phyloP scores from a whole-genome alignment of 2,113 vertebrate genomes.

The Antechinus stuartii region DNA sequence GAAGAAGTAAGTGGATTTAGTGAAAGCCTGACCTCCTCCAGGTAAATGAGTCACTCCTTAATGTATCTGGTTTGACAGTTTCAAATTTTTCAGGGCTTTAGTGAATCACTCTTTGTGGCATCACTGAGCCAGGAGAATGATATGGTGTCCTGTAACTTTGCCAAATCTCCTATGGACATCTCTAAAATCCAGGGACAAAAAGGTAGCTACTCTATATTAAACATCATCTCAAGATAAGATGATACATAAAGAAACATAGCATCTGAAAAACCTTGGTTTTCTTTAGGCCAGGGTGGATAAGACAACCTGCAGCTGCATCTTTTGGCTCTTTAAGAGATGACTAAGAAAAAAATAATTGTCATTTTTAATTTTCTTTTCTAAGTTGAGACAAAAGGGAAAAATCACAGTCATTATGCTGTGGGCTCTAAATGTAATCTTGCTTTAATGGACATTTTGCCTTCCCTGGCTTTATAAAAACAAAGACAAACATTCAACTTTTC shows the following conservation, averaged over 20 bases:
- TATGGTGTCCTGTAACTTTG: not conserved
- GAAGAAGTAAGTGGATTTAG: conserved; percentile 69
- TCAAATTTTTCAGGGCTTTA: conserved; percentile 60
- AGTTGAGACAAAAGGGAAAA: conserved; percentile 4
- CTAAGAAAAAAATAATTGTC: conserved; percentile 64
- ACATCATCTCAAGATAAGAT: conserved; percentile 47
- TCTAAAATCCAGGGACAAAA: not conserved
- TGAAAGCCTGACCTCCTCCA: conserved; percentile 56
- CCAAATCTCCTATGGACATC: not conserved
- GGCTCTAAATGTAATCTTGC: conserved; percentile 67
- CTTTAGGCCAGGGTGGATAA: conserved; percentile 53
- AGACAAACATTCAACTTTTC: conserved; percentile 58
- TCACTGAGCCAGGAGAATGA: conserved; percentile 50
- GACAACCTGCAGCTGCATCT: conserved; percentile 55
- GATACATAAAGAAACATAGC: conserved; percentile 49
- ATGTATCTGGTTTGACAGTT: conserved; percentile 58
- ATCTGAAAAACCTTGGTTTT: conserved; percentile 66
- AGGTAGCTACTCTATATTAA: conserved; percentile 41
- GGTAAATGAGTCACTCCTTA: conserved; percentile 69
- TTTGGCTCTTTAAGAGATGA: conserved; percentile 56
- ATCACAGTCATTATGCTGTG: conserved; percentile 44
- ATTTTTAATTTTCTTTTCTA: conserved; percentile 72
- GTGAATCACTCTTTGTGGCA: conserved; percentile 49
- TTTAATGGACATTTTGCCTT: conserved; percentile 71
- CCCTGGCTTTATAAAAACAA: conserved; percentile 68